Base-by-base conservation (phyloP, 2,113 vertebrate species). In the Columbina picui region DNA sequence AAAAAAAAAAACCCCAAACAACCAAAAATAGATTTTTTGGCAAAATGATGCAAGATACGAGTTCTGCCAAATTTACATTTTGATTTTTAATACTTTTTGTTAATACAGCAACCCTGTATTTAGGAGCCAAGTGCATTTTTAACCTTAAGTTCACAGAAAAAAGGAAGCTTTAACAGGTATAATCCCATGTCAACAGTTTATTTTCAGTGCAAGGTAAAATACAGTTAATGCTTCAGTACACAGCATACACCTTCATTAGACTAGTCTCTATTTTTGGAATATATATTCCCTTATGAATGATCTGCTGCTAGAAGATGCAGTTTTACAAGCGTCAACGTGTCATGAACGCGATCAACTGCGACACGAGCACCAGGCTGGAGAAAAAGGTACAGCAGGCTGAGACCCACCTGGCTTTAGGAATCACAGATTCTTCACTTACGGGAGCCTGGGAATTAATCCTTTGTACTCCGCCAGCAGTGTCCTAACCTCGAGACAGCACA, bases 131-230 rank as follows among this genome's bases (percentile, higher is more conserved):
- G 59, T 32, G 43, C 18, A 67, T 47, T 75, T 89, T 91, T 67
- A 74, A 74, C 41, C 17, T 74, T 76, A 61, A 76, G 12, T 56
- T 69, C 88, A 82, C 7, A 6, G 83, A 41, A 59, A 83, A 38
- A 92, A 74, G 69, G 92, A 96, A 96, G 50, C 92, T 93, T 93
- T 96, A 92, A 73, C 64, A 91, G 71, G 80, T 91, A 84, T 38
- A 94, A 94, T 90, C 75, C 93, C 93, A 95, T 26, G 60, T 92
- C 79, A 96, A 91, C 6, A 91, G 82, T 96, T 97, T 96, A 96
- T 96, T 96, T 94, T 69, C 85, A 97, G 88, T 41, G 94, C 88
- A 91, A 81, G 75, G 68, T 77, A 90, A 93, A 94, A 81, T 96
- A 95, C 96, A 96, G 60, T 74, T 80, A 47, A 65, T n/a, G 79